Conservation (phyloP, 2,888 invertebrate species). For the Cephus pygmeus region DNA sequence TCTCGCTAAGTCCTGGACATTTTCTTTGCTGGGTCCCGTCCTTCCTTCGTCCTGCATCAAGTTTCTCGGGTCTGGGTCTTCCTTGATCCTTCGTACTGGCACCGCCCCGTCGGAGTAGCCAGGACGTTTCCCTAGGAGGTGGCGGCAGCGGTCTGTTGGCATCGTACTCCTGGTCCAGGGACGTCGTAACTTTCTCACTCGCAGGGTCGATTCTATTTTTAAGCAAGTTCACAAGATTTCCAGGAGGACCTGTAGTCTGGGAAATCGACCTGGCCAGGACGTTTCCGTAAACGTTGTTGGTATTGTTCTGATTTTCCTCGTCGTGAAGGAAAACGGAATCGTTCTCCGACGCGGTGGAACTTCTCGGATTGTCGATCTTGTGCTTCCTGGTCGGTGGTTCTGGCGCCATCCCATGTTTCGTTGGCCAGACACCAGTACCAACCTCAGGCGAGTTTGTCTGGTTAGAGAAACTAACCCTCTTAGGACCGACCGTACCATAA, state of each 20-base stretch:
- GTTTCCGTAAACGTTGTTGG: conserved; percentile 36
- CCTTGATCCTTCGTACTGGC: conserved; percentile 30
- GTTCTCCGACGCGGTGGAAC: conserved; percentile 30
- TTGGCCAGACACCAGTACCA: conserved; percentile 64
- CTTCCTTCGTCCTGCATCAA: conserved; percentile 19
- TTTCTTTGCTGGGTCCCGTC: conserved; percentile 35
- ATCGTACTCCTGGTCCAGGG: conserved; percentile 45
- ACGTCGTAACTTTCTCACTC: neutral
- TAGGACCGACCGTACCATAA: conserved; percentile 61
- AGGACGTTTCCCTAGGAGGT: conserved; percentile 44
- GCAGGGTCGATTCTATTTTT: neutral
- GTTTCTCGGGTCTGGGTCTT: conserved; percentile 13
- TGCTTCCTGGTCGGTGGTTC: conserved; percentile 58
- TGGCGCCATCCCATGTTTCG: conserved; percentile 65
- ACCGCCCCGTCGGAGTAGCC: conserved; percentile 32
- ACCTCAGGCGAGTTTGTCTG: conserved; percentile 42
- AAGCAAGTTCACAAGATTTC: neutral
- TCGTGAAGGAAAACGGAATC: conserved; percentile 39
- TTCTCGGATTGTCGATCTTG: conserved; percentile 40
- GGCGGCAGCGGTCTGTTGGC: conserved; percentile 66
- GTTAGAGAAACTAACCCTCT: conserved; percentile 69
- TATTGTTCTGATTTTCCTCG: conserved; percentile 33
- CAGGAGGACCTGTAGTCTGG: conserved; percentile 1
- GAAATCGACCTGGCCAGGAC: conserved; percentile 16
- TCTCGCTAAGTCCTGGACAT: conserved; percentile 64